These are phyloP conservation scores for Drosophila eohydei DNA, from an alignment of 2,888 invertebrate genomes.

Conservation along the genomic window DNA sequence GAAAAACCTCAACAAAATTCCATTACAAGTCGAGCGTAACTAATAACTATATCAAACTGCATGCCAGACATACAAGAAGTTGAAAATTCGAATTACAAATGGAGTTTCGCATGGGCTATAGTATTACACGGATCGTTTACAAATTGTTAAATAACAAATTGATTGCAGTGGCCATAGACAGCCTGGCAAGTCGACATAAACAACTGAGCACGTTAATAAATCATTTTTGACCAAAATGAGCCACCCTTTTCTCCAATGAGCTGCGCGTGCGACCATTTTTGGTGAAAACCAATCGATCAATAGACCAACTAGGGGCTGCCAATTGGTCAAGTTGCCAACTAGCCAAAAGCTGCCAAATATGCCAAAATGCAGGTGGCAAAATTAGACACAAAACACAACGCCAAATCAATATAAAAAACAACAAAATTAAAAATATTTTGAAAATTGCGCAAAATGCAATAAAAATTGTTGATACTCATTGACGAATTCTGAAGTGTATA, in stretches of 20 bases:
- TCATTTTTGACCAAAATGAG: slow-evolving; percentile 73
- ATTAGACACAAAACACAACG: slow-evolving; percentile 75
- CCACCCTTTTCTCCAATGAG: slow-evolving; percentile 69
- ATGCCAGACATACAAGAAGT: slow-evolving; percentile 18
- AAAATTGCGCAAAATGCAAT: slow-evolving; percentile 59
- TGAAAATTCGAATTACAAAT: slow-evolving; percentile 53
- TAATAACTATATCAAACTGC: slow-evolving; percentile 70
- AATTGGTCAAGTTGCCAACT: slow-evolving; percentile 56
- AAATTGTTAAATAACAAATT: slow-evolving; percentile 78
- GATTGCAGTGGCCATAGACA: slow-evolving; percentile 65
- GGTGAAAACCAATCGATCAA: slow-evolving; percentile 79
- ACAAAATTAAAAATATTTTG: slow-evolving; percentile 39
- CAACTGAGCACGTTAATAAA: slow-evolving; percentile 75
- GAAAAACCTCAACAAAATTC: not conserved
- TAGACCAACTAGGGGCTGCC: slow-evolving; percentile 58
- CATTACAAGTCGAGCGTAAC: slow-evolving; percentile 25
- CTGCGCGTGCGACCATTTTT: slow-evolving; percentile 66
- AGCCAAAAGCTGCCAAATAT: slow-evolving; percentile 62
- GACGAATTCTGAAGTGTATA: not conserved
- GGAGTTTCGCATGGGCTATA: slow-evolving; percentile 36
- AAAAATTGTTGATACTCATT: slow-evolving; percentile 14
- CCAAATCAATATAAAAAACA: slow-evolving; percentile 45
- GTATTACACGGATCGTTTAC: slow-evolving; percentile 69
- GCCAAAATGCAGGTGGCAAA: slow-evolving; percentile 81
- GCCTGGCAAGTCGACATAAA: slow-evolving; percentile 61